A percentile compares a stretch with the other conserved stretches of the same genome.
phyloP scores from a whole-genome alignment of 2,797 vertebrate genomes.

The Pseudochirops corinnae region DNA sequence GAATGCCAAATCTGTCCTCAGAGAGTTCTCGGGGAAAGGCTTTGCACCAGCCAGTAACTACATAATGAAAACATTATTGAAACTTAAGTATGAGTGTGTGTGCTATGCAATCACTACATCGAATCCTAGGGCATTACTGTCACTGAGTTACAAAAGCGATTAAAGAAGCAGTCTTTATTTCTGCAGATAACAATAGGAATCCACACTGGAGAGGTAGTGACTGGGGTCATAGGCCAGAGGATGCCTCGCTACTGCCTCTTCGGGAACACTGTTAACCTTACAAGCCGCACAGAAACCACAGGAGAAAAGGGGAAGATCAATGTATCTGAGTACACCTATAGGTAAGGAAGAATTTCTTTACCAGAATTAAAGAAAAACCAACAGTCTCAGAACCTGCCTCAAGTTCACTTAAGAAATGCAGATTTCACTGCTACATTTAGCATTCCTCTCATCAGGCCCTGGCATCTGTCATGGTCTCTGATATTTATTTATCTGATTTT shows the following conservation, averaged over 20 bases:
- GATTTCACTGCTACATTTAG: not conserved
- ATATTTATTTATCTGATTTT: not conserved
- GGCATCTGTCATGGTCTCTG: not conserved
- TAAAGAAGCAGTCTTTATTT: constrained; percentile 67
- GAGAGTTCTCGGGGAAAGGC: not conserved
- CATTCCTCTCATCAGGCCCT: accelerated
- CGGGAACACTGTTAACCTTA: constrained; percentile 98
- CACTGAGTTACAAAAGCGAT: not conserved
- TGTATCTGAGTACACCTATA: constrained; percentile 96
- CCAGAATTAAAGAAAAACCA: constrained; percentile 23
- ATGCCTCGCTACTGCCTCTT: constrained; percentile 99
- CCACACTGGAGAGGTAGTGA: constrained; percentile 99
- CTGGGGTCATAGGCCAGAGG: constrained; percentile 98
- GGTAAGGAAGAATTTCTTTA: constrained; percentile 85
- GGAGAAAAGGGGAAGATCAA: constrained; percentile 98
- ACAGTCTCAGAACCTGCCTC: not conserved
- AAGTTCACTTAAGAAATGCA: not conserved
- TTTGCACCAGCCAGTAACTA: not conserved
- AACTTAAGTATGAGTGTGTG: not conserved
- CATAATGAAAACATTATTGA: not conserved
- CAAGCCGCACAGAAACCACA: constrained; percentile 98
- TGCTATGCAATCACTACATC: not conserved
- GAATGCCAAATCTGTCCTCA: not conserved
- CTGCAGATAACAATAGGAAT: constrained; percentile 97
- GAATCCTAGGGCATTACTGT: not conserved